phyloP scores from a whole-genome alignment of 1,140 invertebrate genomes.

The Amyelois transitella region DNA sequence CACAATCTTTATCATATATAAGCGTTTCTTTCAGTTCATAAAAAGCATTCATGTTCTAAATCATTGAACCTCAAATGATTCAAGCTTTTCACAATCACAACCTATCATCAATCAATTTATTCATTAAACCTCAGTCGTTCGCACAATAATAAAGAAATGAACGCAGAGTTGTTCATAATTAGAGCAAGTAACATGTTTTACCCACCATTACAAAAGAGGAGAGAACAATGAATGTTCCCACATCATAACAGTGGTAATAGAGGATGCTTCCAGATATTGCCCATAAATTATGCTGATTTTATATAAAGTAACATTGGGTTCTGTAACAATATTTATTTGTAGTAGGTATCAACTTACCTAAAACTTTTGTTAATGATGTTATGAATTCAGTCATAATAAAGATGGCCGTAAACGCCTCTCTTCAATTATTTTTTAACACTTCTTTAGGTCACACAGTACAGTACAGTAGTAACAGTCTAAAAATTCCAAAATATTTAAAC shows the following conservation, averaged over 20 bases:
- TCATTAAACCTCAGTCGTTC: not conserved
- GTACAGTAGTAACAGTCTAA: too few relatives aligned
- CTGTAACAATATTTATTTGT: not conserved
- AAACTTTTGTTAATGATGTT: not conserved
- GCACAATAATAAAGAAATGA: slow-evolving; percentile 8
- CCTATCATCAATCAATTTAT: not conserved
- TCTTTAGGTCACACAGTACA: too few relatives aligned
- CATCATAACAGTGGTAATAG: slow-evolving; percentile 47
- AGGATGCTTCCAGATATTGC: slow-evolving; percentile 27
- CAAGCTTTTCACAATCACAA: not conserved
- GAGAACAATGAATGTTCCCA: slow-evolving; percentile 39
- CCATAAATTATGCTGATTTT: slow-evolving; percentile 8
- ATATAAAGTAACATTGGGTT: not conserved
- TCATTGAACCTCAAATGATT: too few relatives aligned
- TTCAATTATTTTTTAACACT: too few relatives aligned
- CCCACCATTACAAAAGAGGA: slow-evolving; percentile 30
- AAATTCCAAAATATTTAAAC: too few relatives aligned
- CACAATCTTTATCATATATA: too few relatives aligned
- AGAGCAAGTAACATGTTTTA: slow-evolving; percentile 37
- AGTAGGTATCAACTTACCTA: not conserved
- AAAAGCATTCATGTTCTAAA: too few relatives aligned
- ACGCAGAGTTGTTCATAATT: slow-evolving; percentile 34
- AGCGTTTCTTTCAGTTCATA: too few relatives aligned
- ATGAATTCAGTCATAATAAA: too few relatives aligned
- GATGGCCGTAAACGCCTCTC: too few relatives aligned